Evolutionary conservation across 2,888 invertebrate genomes (phyloP), one percentile per base, ranked within the genome.

Genomic region (Thecocarcelia acutangulata): DNA sequence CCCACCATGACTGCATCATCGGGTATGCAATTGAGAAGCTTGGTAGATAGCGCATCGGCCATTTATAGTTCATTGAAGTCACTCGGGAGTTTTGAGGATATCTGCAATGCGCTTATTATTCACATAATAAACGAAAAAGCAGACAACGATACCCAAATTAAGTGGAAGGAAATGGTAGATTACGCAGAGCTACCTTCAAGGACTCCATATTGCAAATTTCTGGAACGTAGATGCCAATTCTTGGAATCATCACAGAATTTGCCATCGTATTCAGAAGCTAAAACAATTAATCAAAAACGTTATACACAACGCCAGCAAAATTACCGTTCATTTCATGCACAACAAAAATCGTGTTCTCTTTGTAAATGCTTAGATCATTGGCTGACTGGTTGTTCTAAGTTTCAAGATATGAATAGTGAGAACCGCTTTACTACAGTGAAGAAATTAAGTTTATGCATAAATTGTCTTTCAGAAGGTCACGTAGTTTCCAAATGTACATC

Each of bases 101-200:
- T 74, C 9, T 68, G 66, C 17, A 66, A 74, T 13, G 80, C n/a
- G n/a, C n/a, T n/a, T n/a, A n/a, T n/a, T n/a, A n/a, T n/a, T n/a
- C n/a, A n/a, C n/a, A n/a, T n/a, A n/a, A n/a, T n/a, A n/a, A n/a
- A n/a, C n/a, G n/a, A n/a, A n/a, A n/a, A n/a, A n/a, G n/a, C n/a
- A n/a, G n/a, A n/a, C n/a, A n/a, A n/a, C n/a, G n/a, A n/a, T n/a
- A n/a, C n/a, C n/a, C 64, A 77, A 44, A 54, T 61, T 37, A 83
- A 82, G 13, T 83, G 83, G 82, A 80, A 78, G 11, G 69, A 80
- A 54, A 58, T 58, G 13, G 50, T 81, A 19, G 81, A 84, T 8
- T 84, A 76, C 17, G 44, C 12, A 0, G 63, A 21, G 15, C 19
- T 84, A n/a, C n/a, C 79, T 13, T 73, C 70, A 11, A 78, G 78